Base-by-base conservation (phyloP, 2,113 vertebrate species). In the Myotis yumanensis region DNA sequence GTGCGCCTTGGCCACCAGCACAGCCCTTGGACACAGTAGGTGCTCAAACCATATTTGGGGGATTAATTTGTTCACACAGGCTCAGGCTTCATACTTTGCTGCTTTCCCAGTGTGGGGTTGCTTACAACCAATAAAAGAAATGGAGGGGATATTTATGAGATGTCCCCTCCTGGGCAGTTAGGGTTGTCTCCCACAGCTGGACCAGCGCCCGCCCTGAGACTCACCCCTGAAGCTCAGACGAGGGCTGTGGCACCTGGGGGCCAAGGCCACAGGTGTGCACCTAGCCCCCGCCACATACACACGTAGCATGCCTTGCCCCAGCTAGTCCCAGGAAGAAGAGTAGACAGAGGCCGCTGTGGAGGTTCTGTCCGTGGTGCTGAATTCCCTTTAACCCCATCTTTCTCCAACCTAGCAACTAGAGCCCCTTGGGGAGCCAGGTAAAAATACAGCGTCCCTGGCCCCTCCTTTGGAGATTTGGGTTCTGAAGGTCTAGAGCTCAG, bases 341-440 rank as follows among this genome's bases (percentile, higher is more conserved):
- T 40, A 35, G 18, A 52, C 0, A 5, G 32, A 52, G 11, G 62
- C 1, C 0, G 8, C 11, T 0, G 1, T 4, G 3, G 0, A 1
- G 51, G 32, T 28, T 92, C 95, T 97, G 94, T 97, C 96, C 98
- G 15, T 57, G 97, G 97, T 98, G 48, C 98, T 98, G 98, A 97
- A 84, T 37, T 22, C n/a, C 20, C 4, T 11, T 0, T 30, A 0
- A 22, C 1, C 23, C 14, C 14, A 10, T 48, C 17, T 68, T 35
- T 64, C 92, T 73, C 54, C 54, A 64, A 17, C 62, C n/a, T 9
- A 28, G 32, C 40, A 35, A 3, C 89, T n/a, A 35, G 10, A 79
- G 22, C 43, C n/a, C 72, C 16, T 62, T 9, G 37, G 59, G 32
- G 25, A 54, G 18, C 20, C 51, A 35, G 22, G n/a, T 35, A 11